Conservation (phyloP, 2,113 vertebrate genomes). For the Mirza zaza region DNA sequence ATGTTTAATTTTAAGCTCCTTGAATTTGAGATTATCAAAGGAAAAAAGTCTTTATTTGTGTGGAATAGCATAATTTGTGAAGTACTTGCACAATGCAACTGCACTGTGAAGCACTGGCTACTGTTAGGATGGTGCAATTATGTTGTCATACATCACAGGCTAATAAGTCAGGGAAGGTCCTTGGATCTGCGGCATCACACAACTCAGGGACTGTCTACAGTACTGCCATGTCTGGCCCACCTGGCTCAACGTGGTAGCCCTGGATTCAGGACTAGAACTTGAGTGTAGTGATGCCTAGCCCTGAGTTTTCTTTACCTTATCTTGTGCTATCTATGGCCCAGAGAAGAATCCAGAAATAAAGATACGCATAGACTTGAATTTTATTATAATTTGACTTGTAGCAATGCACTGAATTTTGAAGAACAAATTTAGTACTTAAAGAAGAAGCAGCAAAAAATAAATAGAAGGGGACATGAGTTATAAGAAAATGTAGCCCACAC, state of each 20-base stretch:
- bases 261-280: neutral
- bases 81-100: neutral
- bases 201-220: neutral
- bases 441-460: neutral
- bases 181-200: neutral
- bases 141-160: neutral
- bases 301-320: neutral
- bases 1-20: neutral
- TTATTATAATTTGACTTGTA: neutral
- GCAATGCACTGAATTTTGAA: neutral
- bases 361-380: neutral
- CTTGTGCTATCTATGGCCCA: neutral
- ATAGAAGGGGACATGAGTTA: neutral
- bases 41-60: neutral
- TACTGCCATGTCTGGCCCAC: neutral
- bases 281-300: neutral
- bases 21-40: conserved; percentile 5
- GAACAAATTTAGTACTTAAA: neutral
- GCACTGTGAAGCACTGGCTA: neutral
- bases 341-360: neutral
- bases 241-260: neutral
- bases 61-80: neutral
- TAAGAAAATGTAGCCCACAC: neutral
- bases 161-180: neutral
- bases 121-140: neutral